These are phyloP conservation scores for Lamellibrachia satsuma DNA, from an alignment of 2,888 invertebrate species.

Conservation along the genomic window DNA sequence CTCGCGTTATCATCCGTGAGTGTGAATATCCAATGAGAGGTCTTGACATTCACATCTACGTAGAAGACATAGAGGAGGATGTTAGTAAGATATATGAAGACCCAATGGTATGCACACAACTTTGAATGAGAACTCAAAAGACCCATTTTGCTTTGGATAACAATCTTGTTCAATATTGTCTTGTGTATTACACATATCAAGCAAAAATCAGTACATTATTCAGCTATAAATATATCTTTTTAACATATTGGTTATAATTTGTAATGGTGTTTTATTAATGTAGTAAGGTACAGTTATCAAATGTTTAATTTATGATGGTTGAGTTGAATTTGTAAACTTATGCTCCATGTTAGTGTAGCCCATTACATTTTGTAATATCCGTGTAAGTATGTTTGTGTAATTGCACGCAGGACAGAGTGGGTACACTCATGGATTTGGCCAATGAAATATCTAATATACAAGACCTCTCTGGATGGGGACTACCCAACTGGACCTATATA, in stretches of 20 bases:
- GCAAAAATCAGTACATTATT: not conserved
- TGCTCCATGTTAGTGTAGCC: not conserved
- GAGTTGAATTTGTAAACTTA: not conserved
- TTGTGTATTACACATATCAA: not conserved
- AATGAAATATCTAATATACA: not conserved
- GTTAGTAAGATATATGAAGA: not conserved
- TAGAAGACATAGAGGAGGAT: not conserved
- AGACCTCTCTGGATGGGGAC: not conserved
- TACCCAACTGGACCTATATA: not conserved
- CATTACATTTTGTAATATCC: not conserved
- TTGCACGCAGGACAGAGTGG: not conserved
- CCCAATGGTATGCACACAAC: not conserved
- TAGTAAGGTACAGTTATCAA: not conserved
- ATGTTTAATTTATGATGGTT: not conserved
- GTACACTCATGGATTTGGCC: not conserved
- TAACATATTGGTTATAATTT: not conserved
- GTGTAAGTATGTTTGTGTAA: not conserved
- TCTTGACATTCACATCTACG: not conserved
- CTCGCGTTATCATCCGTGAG: conserved; percentile 4
- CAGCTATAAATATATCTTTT: not conserved
- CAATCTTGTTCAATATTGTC: not conserved
- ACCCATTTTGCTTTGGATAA: not conserved
- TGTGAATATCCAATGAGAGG: not conserved
- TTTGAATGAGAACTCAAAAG: not conserved
- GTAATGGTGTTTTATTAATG: not conserved